Percentiles rank a stretch among this genome's conserved stretches.
Conservation (phyloP, 2,113 vertebrate species). For the Sterna hirundo region DNA sequence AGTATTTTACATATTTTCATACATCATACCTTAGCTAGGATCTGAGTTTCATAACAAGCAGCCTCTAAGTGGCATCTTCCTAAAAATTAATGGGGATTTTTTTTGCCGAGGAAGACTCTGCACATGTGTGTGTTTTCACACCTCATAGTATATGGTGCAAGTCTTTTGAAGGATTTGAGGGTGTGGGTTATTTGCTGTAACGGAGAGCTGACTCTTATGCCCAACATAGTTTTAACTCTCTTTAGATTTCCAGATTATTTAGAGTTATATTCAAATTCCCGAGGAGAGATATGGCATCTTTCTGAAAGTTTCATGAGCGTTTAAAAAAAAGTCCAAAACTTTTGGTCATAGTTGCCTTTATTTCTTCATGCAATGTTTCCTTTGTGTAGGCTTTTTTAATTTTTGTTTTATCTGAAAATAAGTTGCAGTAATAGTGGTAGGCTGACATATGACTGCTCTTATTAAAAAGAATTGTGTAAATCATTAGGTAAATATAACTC, state of each 20-base stretch:
- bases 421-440: not conserved
- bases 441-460: not conserved
- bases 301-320: not conserved
- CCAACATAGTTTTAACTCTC: not conserved
- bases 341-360: not conserved
- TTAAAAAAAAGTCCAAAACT: not conserved
- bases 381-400: not conserved
- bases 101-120: not conserved
- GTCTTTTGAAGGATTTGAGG: not conserved
- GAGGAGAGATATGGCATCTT: not conserved
- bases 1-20: not conserved
- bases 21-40: not conserved
- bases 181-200: not conserved
- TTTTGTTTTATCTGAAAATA: not conserved
- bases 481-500: constrained; percentile 3
- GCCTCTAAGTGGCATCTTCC: not conserved
- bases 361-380: not conserved
- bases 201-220: not conserved
- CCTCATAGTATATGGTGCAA: not conserved
- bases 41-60: not conserved
- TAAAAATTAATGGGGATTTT: not conserved
- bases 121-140: not conserved
- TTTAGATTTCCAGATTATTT: not conserved
- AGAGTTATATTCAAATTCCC: not conserved
- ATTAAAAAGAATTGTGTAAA: not conserved